Base-by-base conservation (phyloP, 2,888 invertebrate genomes). In the Dilophus febrilis region DNA sequence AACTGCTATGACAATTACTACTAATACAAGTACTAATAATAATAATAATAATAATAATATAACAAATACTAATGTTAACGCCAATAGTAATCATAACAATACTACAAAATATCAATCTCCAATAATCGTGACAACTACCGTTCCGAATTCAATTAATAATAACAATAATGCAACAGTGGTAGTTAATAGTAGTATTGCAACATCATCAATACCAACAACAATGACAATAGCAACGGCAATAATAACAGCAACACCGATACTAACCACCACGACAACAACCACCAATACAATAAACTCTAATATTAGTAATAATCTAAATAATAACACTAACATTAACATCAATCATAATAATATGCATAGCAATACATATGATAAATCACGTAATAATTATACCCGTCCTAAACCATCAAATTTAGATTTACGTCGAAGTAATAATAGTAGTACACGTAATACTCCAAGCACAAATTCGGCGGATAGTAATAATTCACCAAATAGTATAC, bases 391-490 rank as follows among this genome's bases (percentile, higher is more conserved):
- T 14, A 46, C 50, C 11, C 48, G 52, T 28, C 56, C 55, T 29
- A 59, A 59, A 33, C 58, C 58, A 36, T 50, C 52, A 12, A 52
- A 55, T 46, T 50, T 55, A 40, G 57, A 57, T 41, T 56, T 57
- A 43, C 52, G 54, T 27, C 52, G 62, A 3, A 58, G 54, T 38
- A 42, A 31, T 42, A 42, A 26, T 42, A 53, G 52, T 18, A 62
- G 61, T 44, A 61, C 61, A 44, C 57, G 63, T 12, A 63, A 62
- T 42, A 63, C 62, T 40, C 62, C 62, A 14, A 57, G 61, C 47
- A 59, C 61, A 44, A 61, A 60, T 47, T 57, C 53, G 34, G 51
- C 58, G 42, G 59, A 61, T 47, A 61, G 61, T 47, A 62, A 54
- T 47, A 62, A 61, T 48, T 63, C 63, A 45, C 63, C 63, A 37